Conservation (phyloP, 2,888 invertebrate species). For the Portevinia maculata region DNA sequence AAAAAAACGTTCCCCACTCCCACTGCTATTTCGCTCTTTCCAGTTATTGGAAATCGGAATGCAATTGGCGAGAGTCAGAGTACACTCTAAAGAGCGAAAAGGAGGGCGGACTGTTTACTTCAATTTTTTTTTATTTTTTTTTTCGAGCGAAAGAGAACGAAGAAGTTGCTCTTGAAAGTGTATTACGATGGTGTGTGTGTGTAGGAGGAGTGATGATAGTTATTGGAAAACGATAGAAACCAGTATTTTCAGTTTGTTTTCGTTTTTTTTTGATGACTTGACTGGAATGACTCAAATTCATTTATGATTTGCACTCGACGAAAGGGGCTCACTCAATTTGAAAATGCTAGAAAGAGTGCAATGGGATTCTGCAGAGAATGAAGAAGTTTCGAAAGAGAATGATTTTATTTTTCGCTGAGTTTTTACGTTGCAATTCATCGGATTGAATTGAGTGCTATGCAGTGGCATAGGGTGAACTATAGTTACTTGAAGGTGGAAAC, state of each 20-base stretch:
- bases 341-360: slow-evolving; percentile 22
- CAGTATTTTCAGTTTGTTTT: slow-evolving; percentile 56
- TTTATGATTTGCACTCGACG: not conserved
- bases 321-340: slow-evolving; percentile 10
- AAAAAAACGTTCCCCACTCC: slow-evolving; percentile 51
- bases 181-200: slow-evolving; percentile 20
- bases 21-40: slow-evolving; percentile 58
- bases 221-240: slow-evolving; percentile 69
- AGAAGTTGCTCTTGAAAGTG: slow-evolving; percentile 20
- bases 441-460: not conserved
- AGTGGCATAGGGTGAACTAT: not conserved
- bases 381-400: not conserved
- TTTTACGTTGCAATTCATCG: not conserved
- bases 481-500: not conserved
- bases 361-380: not conserved
- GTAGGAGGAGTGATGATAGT: slow-evolving; percentile 65
- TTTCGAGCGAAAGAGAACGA: slow-evolving; percentile 55
- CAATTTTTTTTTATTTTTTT: slow-evolving; percentile 16
- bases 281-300: slow-evolving; percentile 16
- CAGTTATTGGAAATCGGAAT: slow-evolving; percentile 66
- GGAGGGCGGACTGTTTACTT: slow-evolving; percentile 55
- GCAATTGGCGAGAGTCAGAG: slow-evolving; percentile 71
- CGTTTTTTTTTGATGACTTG: not conserved
- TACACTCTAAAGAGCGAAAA: slow-evolving; percentile 45
- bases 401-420: slow-evolving; percentile 2